Evolutionary conservation across 2,797 vertebrate genomes (phyloP).

Genomic region (Diglossa cyanea): DNA sequence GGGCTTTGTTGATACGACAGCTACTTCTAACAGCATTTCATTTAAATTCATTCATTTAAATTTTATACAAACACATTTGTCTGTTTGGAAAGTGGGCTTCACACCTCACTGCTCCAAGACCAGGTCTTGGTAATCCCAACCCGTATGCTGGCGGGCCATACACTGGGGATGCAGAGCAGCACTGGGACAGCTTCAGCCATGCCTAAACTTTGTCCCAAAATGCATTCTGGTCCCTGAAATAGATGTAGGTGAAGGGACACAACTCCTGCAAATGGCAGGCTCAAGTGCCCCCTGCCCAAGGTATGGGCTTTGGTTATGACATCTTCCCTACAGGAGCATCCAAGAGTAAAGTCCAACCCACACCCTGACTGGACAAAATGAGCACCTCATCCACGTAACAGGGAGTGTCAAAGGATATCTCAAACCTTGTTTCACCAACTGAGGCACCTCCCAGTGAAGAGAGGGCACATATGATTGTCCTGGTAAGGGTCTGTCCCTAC

Average conservation of each 20-base stretch:
- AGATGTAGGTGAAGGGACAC: not conserved
- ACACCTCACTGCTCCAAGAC: not conserved
- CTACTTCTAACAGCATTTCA: not conserved
- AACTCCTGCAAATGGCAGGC: not conserved
- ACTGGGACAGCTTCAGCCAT: not conserved
- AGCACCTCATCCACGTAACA: not conserved
- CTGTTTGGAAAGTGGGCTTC: not conserved
- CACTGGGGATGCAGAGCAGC: not conserved
- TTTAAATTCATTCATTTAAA: not conserved
- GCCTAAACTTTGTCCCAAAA: not conserved
- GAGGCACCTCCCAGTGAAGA: not conserved
- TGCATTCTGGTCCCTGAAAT: not conserved
- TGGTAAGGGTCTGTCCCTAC: not conserved
- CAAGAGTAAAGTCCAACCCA: not conserved
- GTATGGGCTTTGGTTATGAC: not conserved
- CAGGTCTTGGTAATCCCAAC: not conserved
- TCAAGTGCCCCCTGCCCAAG: not conserved
- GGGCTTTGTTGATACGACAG: not conserved
- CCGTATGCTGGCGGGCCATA: rapidly evolving
- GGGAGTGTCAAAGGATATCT: not conserved
- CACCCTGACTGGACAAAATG: not conserved
- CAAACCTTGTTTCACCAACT: not conserved
- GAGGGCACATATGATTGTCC: not conserved
- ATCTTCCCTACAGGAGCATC: not conserved
- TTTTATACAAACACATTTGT: not conserved